Evolutionary conservation across 2,797 vertebrate species (phyloP), one percentile per base, ranked within the genome.

Genomic region (Catharus ustulatus): DNA sequence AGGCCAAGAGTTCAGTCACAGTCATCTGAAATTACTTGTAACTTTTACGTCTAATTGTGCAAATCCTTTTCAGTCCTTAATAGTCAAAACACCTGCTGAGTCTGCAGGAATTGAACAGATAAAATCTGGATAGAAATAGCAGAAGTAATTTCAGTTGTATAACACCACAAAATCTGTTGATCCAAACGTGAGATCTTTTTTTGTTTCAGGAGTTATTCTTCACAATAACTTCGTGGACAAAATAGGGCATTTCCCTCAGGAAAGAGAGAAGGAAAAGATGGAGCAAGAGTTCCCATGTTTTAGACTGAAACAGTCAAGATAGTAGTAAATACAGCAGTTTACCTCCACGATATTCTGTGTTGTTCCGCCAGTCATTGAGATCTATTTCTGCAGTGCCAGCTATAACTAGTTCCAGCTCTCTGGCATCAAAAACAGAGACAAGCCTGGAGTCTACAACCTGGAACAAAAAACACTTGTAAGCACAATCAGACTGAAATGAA

Each of bases 291-390:
- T 85, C 10, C 34, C 26, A 49, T 22, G n/a, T 49, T 87, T 91
- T 87, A 81, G 52, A 64, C 32, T 61, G 57, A 84, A 92, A 45
- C 8, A 63, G 43, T 40, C 6, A 89, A 89, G 82, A 61, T 2
- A 40, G 13, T 29, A 79, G n/a, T 17, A 93, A 93, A 84, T 38
- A 84, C 11, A 32, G 61, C 26, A 57, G 69, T 97, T 97, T 92
- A 99, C 99, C 99, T 98, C 99, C 99, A 97, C 99, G 98, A 96
- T 99, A 99, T 91, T 99, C 99, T 0, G 99, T 99, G 96, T 99
- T 99, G 97, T 98, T 99, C 92, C 99, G 98, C 99, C 99, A 99
- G 97, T 99, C 99, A 9, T 94, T 98, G 17, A 99, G 98, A 96
- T 99, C 99, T 11, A 99, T 99, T 98, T 99, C 99, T 13, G 99